Conservation (phyloP, 2,797 vertebrate genomes). For the Lacerta bilineata region DNA sequence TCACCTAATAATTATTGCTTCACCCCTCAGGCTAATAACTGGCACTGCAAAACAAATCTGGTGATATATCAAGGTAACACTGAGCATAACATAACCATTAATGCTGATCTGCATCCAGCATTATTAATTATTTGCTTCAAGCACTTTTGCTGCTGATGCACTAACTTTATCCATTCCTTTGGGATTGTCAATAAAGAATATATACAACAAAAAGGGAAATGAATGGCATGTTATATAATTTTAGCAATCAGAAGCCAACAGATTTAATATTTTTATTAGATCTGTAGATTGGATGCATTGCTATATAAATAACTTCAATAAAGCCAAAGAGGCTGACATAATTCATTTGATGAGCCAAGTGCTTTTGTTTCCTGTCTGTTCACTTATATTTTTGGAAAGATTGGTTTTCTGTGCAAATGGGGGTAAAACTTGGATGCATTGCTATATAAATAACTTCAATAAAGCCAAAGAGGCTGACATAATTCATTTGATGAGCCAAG, state of each 20-base stretch:
- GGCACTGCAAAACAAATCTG: not conserved
- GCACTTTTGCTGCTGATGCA: not conserved
- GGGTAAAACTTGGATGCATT: not conserved
- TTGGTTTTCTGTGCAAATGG: constrained; percentile 36
- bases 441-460: constrained; percentile 21
- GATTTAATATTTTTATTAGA: constrained; percentile 39
- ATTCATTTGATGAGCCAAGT: constrained; percentile 27
- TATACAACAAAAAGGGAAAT: constrained; percentile 35
- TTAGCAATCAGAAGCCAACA: constrained; percentile 35
- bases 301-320: constrained; percentile 13
- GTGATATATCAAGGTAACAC: not conserved
- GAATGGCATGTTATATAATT: constrained; percentile 20
- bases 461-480: constrained; percentile 29
- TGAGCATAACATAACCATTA: not conserved
- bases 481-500: constrained; percentile 36
- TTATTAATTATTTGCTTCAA: constrained; percentile 27
- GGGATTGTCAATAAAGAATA: not conserved
- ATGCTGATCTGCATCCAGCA: not conserved
- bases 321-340: constrained; percentile 30
- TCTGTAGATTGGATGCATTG: constrained; percentile 36
- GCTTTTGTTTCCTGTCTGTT: constrained; percentile 36
- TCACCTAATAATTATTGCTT: not conserved
- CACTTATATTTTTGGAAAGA: not conserved
- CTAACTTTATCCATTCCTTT: constrained; percentile 1
- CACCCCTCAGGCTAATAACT: not conserved